A percentile compares a stretch with the other conserved stretches of the same genome.
phyloP scores from a whole-genome alignment of 2,113 vertebrate species.

The Pterophyllum scalare region DNA sequence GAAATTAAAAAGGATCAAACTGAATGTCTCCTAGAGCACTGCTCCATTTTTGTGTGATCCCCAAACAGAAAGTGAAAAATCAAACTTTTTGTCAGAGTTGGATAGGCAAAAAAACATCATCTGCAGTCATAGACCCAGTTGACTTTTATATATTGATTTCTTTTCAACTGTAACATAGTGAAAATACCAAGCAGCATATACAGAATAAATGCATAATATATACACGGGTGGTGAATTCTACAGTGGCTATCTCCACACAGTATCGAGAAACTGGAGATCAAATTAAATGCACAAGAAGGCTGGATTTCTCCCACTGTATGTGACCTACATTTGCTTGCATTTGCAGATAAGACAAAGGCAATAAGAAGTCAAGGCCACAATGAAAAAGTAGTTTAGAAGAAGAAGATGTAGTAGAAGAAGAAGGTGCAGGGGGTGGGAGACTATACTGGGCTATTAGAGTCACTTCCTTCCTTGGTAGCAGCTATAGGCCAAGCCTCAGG shows the following conservation, averaged over 20 bases:
- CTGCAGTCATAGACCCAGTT: neutral
- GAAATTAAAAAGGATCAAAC: conserved; percentile 18
- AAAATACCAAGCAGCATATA: neutral
- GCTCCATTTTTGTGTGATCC: neutral
- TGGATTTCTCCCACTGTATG: conserved; percentile 36
- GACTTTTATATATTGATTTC: neutral
- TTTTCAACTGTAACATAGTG: neutral
- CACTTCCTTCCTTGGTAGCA: conserved; percentile 76
- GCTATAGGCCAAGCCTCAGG: conserved; percentile 70
- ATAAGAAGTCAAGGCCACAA: conserved; percentile 46
- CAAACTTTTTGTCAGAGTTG: neutral
- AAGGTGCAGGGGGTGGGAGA: conserved; percentile 17
- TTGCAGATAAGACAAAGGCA: conserved; percentile 59
- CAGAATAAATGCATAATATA: conserved; percentile 8
- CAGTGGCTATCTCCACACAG: neutral
- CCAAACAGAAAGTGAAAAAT: neutral
- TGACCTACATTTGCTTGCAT: conserved; percentile 59
- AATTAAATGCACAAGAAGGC: conserved; percentile 13
- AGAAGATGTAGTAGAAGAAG: conserved; percentile 35
- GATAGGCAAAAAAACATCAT: conserved; percentile 5
- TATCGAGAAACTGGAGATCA: conserved; percentile 3
- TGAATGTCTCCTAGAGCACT: conserved; percentile 3
- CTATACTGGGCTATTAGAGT: conserved; percentile 73
- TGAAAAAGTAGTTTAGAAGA: conserved; percentile 57
- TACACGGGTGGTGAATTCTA: neutral